A percentile compares a stretch with the other conserved stretches of the same genome.
These are phyloP conservation scores for Gryon sp. DNA, from an alignment of 1,140 invertebrate species.

Conservation along the genomic window DNA sequence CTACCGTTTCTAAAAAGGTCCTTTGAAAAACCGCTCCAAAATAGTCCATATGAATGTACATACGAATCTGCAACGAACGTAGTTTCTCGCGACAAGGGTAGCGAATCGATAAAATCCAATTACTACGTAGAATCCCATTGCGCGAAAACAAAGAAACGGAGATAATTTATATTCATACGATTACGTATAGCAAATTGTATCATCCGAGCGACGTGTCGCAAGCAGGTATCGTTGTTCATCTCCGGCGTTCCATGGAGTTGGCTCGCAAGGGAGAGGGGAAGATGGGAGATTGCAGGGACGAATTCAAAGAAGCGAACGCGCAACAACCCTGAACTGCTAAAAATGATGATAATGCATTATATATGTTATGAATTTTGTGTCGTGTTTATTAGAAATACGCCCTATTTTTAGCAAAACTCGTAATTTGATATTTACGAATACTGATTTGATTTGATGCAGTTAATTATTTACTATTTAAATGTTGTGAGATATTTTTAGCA, in stretches of 20 bases:
- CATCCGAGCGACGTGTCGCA: slow-evolving; percentile 49
- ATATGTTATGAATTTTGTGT: slow-evolving; percentile 16
- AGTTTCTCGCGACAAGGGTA: slow-evolving; percentile 26
- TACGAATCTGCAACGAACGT: slow-evolving; percentile 11
- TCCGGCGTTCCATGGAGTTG: slow-evolving; percentile 20
- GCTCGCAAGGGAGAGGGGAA: too few species aligned
- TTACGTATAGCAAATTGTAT: slow-evolving; percentile 60
- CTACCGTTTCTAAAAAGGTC: slow-evolving; percentile 48
- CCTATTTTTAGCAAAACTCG: slow-evolving; percentile 8
- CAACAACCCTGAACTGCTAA: slow-evolving; percentile 18
- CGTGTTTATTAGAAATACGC: too few species aligned
- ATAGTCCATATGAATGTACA: slow-evolving; percentile 40
- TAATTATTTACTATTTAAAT: too few species aligned
- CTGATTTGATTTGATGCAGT: too few species aligned
- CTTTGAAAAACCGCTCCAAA: slow-evolving; percentile 53
- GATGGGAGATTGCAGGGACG: slow-evolving; percentile 11
- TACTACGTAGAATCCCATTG: slow-evolving; percentile 49
- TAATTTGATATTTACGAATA: background rate
- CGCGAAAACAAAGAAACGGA: slow-evolving; percentile 56
- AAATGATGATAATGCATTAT: slow-evolving; percentile 47
- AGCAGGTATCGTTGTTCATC: slow-evolving; percentile 62
- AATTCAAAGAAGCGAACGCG: slow-evolving; percentile 8
- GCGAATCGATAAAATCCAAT: slow-evolving; percentile 61
- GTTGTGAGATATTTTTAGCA: too few species aligned
- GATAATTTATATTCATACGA: slow-evolving; percentile 63